Evolutionary conservation across 2,113 vertebrate genomes (phyloP).

Genomic region (Cheilinus undulatus): DNA sequence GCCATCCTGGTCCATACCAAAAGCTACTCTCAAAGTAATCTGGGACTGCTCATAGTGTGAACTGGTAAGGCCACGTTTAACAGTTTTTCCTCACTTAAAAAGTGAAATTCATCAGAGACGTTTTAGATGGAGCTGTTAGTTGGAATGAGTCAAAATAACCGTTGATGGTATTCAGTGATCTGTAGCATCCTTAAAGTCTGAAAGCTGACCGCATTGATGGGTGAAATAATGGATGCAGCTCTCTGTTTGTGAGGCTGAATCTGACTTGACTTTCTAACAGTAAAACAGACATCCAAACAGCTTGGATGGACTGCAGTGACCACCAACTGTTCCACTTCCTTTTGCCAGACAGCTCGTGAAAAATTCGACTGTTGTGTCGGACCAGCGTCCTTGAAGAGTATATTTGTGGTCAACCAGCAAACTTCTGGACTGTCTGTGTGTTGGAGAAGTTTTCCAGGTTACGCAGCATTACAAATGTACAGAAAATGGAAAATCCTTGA

Average conservation of each 20-base stretch:
- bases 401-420: slow-evolving; percentile 44
- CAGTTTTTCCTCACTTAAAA: too few species aligned
- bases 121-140: too few species aligned
- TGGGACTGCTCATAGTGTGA: too few species aligned
- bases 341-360: slow-evolving; percentile 8
- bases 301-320: slow-evolving; percentile 1
- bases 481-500: slow-evolving; percentile 28
- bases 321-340: slow-evolving; percentile 7
- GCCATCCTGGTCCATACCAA: too few species aligned
- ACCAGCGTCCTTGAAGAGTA: slow-evolving; percentile 1
- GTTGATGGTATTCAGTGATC: too few species aligned
- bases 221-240: neutral
- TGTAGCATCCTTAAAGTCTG: too few species aligned
- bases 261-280: neutral
- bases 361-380: slow-evolving; percentile 1
- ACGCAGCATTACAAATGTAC: slow-evolving; percentile 10
- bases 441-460: slow-evolving; percentile 14
- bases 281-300: slow-evolving; percentile 6
- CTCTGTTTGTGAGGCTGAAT: neutral
- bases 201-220: neutral
- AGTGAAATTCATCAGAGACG: too few species aligned
- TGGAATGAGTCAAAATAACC: too few species aligned
- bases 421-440: slow-evolving; percentile 29
- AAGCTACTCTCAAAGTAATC: too few species aligned
- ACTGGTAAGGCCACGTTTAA: too few species aligned